A percentile compares a stretch with the other conserved stretches of the same genome.
Conservation (phyloP, 2,797 vertebrate species). For the Heliangelus exortis region DNA sequence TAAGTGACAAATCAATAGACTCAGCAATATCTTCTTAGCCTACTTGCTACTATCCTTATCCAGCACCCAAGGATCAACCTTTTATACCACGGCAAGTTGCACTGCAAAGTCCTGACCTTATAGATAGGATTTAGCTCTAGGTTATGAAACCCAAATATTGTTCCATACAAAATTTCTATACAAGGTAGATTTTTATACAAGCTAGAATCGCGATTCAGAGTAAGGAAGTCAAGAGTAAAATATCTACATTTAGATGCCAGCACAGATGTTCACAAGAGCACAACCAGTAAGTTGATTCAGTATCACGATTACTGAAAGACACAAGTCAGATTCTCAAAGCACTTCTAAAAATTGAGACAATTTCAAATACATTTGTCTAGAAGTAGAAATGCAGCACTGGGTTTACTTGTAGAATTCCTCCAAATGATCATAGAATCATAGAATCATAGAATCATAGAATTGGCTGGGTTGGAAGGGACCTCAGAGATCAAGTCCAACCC, state of each 20-base stretch:
- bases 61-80: not conserved
- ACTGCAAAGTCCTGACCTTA: not conserved
- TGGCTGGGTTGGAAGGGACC: too few species aligned
- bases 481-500: too few species aligned
- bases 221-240: not conserved
- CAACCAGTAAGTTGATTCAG: not conserved
- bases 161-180: not conserved
- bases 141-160: not conserved
- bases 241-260: not conserved
- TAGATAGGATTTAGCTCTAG: not conserved
- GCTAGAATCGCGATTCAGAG: not conserved
- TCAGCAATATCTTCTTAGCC: not conserved
- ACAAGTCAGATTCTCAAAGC: not conserved
- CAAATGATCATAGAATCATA: too few species aligned
- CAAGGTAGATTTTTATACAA: not conserved
- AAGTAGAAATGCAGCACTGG: not conserved
- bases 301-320: not conserved
- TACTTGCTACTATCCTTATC: not conserved
- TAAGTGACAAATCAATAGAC: not conserved
- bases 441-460: too few species aligned
- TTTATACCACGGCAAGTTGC: not conserved
- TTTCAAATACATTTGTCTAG: not conserved
- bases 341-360: not conserved
- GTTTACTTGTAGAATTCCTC: not conserved
- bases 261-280: not conserved